Evolutionary conservation across 2,797 vertebrate genomes (phyloP).

Genomic region (Tamandua tetradactyla): DNA sequence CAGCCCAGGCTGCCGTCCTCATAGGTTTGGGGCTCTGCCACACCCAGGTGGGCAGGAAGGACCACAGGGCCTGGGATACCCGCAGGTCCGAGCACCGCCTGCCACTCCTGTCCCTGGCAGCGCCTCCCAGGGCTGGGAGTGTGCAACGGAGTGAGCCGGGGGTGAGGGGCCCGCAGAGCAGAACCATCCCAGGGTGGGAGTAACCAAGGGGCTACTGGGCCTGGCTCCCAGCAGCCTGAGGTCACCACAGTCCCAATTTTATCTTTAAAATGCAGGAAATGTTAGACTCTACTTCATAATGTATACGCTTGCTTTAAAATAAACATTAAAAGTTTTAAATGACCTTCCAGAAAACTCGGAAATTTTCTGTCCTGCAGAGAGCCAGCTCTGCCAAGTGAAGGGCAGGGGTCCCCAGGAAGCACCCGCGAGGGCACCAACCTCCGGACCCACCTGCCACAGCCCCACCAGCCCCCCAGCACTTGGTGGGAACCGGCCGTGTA

Average conservation of each 20-base stretch:
- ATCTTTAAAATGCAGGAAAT: not conserved
- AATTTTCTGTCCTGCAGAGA: not conserved
- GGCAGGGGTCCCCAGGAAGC: fast-evolving
- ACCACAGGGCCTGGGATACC: not conserved
- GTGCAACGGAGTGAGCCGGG: too few species aligned
- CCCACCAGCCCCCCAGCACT: not conserved
- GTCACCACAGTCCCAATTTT: not conserved
- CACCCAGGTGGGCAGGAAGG: not conserved
- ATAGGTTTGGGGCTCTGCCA: not conserved
- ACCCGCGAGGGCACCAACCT: not conserved
- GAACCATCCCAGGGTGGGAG: not conserved
- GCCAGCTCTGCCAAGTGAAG: not conserved
- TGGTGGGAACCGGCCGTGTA: not conserved
- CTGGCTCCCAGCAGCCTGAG: not conserved
- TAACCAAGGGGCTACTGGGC: too few species aligned
- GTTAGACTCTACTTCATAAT: not conserved
- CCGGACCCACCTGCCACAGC: fast-evolving
- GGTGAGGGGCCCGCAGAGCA: too few species aligned
- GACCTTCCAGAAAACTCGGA: not conserved
- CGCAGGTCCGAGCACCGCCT: not conserved
- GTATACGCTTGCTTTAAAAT: not conserved
- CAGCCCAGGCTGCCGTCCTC: not conserved
- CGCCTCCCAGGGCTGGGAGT: not conserved
- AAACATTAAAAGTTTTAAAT: not conserved
- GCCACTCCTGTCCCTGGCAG: too few species aligned